Evolutionary conservation across 2,888 invertebrate species (phyloP).

Genomic region (Nyleta sp.): DNA sequence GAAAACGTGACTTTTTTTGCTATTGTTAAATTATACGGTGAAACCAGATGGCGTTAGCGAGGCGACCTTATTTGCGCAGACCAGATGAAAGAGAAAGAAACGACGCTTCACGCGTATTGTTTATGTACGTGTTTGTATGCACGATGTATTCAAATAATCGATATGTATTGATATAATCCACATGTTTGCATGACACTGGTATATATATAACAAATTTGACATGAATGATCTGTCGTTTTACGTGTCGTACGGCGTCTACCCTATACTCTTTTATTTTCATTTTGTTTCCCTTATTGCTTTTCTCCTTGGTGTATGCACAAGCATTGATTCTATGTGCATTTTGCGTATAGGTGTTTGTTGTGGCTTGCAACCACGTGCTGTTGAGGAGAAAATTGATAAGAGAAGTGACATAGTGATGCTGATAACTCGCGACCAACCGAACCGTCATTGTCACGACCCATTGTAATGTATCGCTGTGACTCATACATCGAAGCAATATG

Average conservation of each 20-base stretch:
- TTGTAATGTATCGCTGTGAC: background rate
- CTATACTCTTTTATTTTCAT: background rate
- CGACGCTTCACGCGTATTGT: slow-evolving; percentile 55
- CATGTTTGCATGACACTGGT: slow-evolving; percentile 26
- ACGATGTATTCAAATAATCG: slow-evolving; percentile 29
- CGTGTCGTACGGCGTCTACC: background rate
- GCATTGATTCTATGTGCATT: slow-evolving; percentile 17
- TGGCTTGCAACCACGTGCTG: slow-evolving; percentile 2
- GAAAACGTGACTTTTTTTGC: slow-evolving; percentile 57
- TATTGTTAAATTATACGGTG: slow-evolving; percentile 53
- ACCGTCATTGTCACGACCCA: background rate
- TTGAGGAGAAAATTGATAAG: slow-evolving; percentile 4
- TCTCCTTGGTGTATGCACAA: slow-evolving; percentile 20
- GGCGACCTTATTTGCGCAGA: slow-evolving; percentile 59
- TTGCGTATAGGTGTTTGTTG: slow-evolving; percentile 1
- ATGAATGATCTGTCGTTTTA: slow-evolving; percentile 1
- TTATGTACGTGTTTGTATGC: slow-evolving; percentile 62
- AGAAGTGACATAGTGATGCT: background rate
- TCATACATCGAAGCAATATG: slow-evolving; percentile 1
- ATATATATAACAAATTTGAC: background rate
- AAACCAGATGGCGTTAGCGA: slow-evolving; percentile 58
- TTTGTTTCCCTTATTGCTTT: slow-evolving; percentile 3
- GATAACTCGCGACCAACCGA: background rate
- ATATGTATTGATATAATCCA: slow-evolving; percentile 1
- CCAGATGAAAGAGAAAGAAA: slow-evolving; percentile 57